Conservation (phyloP, 2,113 vertebrate species). For the Pollachius pollachius region DNA sequence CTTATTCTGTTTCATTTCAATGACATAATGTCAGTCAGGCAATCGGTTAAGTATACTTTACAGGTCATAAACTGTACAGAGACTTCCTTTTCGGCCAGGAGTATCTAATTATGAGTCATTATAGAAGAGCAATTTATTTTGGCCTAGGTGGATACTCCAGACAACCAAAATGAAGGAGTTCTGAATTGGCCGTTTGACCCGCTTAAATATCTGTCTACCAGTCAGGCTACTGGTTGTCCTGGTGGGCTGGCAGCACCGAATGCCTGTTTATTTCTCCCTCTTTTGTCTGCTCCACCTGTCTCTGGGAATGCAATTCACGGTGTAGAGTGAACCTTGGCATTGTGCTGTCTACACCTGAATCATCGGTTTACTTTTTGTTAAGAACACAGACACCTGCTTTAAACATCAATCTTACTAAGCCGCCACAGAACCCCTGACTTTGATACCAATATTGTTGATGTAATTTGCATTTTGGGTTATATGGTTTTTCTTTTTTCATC, state of each 20-base stretch:
- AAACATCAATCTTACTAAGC: too few species aligned
- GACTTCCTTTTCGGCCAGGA: conserved; percentile 6
- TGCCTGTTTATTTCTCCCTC: not conserved
- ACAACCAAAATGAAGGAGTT: conserved; percentile 30
- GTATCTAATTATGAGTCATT: conserved; percentile 19
- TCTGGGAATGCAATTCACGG: not conserved
- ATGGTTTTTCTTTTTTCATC: too few species aligned
- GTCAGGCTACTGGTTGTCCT: conserved; percentile 34
- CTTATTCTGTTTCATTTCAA: conserved; percentile 11
- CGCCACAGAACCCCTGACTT: too few species aligned
- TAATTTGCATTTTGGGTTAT: too few species aligned
- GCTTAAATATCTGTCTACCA: conserved; percentile 24
- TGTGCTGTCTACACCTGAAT: not conserved
- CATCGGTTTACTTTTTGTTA: not conserved
- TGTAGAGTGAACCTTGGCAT: not conserved
- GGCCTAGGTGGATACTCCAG: conserved; percentile 28
- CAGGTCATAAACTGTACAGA: conserved; percentile 10
- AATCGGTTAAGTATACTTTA: conserved; percentile 1
- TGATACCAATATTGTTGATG: too few species aligned
- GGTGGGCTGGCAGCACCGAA: not conserved
- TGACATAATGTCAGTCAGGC: conserved; percentile 21
- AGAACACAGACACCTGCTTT: too few species aligned
- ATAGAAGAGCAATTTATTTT: conserved; percentile 11
- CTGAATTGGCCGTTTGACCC: conserved; percentile 30
- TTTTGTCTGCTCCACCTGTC: conserved; percentile 8